These are phyloP conservation scores for Setophaga petechia DNA, from an alignment of 2,113 vertebrate genomes.

Conservation along the genomic window DNA sequence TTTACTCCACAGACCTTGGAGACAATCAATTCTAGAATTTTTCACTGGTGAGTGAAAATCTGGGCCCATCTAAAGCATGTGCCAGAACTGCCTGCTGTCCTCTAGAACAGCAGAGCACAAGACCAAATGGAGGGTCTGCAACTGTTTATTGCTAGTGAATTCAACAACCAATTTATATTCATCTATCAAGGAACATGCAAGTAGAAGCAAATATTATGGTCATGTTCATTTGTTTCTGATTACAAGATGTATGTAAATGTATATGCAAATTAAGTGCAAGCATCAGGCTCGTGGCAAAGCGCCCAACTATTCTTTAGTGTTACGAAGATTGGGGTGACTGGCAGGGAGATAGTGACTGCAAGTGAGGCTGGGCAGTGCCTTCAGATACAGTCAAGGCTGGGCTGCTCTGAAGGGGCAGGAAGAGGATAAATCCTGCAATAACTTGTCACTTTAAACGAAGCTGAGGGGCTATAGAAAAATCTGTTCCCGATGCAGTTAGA, in stretches of 20 bases:
- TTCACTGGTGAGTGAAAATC: not conserved
- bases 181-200: conserved; percentile 55
- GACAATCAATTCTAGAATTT: not conserved
- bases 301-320: conserved; percentile 26
- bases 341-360: not conserved
- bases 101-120: not conserved
- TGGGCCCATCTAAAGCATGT: not conserved
- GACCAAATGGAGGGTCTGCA: not conserved
- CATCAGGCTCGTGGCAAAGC: conserved; percentile 63
- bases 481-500: conserved; percentile 71
- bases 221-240: conserved; percentile 73
- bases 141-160: conserved; percentile 36
- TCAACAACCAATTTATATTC: conserved; percentile 50
- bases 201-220: conserved; percentile 69
- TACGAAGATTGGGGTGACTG: not conserved
- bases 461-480: conserved; percentile 65
- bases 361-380: conserved; percentile 16
- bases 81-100: not conserved
- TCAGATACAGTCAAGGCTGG: not conserved
- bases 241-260: conserved; percentile 74
- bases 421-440: conserved; percentile 32
- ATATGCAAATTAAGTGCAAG: conserved; percentile 54
- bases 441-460: conserved; percentile 62
- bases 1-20: not conserved
- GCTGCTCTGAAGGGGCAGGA: not conserved